Evolutionary conservation across 2,113 vertebrate species (phyloP), one percentile per base, ranked within the genome.

Genomic region (Drymodes brunneopygia): DNA sequence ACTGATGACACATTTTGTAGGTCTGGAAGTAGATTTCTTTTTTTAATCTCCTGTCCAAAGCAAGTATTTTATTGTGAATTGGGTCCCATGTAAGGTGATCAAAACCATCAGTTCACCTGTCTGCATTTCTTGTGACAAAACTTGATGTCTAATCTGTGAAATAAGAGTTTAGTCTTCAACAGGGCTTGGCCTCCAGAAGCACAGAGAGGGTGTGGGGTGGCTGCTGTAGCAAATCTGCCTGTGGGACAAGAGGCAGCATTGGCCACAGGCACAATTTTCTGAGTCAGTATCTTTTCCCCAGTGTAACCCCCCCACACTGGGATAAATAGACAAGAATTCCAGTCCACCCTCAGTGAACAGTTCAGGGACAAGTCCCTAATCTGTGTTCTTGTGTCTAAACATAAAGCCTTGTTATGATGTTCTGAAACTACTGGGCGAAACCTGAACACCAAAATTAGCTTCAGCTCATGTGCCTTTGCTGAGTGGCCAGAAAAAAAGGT

Each of bases 131-230:
- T 54, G 54, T 51, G 17, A 35, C 18, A 50, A 28, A 8, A 28
- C 12, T 35, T 50, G 23, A n/a, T 36, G 15, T n/a, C 67, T 50
- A 64, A 20, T 0, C 0, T 0, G 1, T 28, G 42, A 83, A 84
- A 35, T 45, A 33, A 54, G 48, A 40, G 19, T 19, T 79, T 38
- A 48, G 24, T 8, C 19, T 61, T n/a, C 25, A 38, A 23, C 0
- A 1, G 50, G 35, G 22, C 40, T 56, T 73, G 44, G 88, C 35
- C 36, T 51, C 18, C 40, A 81, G 44, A 28, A 33, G 57, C 67
- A 54, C 33, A n/a, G 45, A 56, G 64, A 54, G 7, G 16, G 8
- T 54, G 22, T 1, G 2, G 36, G 28, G 58, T 25, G 23, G 17
- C 67, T 72, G 57, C 9, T 35, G 40, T 7, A 61, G 27, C 24